Conservation (phyloP, 2,888 invertebrate genomes). For the Camponotus fellah region DNA sequence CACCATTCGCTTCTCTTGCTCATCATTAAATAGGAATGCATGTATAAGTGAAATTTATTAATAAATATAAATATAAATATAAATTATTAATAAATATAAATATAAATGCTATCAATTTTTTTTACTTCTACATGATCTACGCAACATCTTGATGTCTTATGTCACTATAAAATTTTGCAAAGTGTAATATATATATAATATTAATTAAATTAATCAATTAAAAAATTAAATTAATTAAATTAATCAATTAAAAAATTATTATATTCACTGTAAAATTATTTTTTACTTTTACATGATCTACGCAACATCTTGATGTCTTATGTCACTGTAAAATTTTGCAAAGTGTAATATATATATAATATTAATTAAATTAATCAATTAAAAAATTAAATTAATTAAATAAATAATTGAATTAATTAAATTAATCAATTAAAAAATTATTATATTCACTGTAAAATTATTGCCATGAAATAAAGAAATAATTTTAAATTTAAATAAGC, state of each 20-base stretch:
- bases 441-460: background rate
- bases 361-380: too few species aligned
- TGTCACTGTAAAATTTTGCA: background rate
- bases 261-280: background rate
- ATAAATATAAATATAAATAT: too few species aligned
- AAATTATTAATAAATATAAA: too few species aligned
- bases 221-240: too few species aligned
- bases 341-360: background rate
- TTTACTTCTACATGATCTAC: background rate
- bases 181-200: background rate
- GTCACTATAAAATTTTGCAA: background rate
- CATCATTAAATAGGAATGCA: background rate
- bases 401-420: too few species aligned
- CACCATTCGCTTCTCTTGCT: background rate
- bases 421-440: too few species aligned
- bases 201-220: too few species aligned
- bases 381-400: too few species aligned
- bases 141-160: background rate
- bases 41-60: slow-evolving; percentile 2
- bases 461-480: background rate
- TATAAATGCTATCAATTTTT: slow-evolving; percentile 1
- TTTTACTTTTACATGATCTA: background rate
- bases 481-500: background rate
- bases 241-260: background rate
- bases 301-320: background rate